Percentiles rank a stretch among this genome's conserved stretches.
Conservation (phyloP, 2,113 vertebrate genomes). For the Sinocyclocheilus grahami region DNA sequence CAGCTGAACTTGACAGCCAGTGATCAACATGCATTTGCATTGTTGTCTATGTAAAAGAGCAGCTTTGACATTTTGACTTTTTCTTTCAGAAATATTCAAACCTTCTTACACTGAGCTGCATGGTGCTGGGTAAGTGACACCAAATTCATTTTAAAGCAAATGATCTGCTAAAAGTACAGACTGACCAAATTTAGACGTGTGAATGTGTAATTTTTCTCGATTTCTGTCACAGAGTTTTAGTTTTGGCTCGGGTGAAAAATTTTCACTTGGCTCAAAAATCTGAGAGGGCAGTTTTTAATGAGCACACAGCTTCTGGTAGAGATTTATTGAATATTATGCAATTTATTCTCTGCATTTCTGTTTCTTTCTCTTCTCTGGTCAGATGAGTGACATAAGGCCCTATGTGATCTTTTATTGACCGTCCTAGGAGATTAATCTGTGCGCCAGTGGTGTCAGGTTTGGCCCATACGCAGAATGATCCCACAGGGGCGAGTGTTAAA, state of each 20-base stretch:
- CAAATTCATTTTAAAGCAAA: neutral
- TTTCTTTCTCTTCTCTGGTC: constrained; percentile 28
- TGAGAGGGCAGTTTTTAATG: constrained; percentile 8
- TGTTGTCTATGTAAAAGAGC: neutral
- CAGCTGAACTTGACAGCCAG: neutral
- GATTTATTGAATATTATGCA: neutral
- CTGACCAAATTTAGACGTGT: neutral
- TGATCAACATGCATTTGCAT: neutral
- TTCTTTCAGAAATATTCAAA: neutral
- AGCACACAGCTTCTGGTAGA: neutral
- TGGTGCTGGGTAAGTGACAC: neutral
- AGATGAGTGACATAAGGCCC: constrained; percentile 31
- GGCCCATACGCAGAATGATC: constrained; percentile 31
- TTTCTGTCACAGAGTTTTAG: neutral
- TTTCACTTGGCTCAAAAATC: constrained; percentile 17
- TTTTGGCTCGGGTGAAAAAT: neutral
- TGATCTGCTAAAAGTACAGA: neutral
- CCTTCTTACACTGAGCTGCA: neutral
- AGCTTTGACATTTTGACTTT: constrained; percentile 5
- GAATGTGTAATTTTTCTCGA: neutral
- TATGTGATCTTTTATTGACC: constrained; percentile 34
- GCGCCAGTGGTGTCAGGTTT: neutral
- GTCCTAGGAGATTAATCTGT: neutral
- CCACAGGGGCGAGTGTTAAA: constrained; percentile 29
- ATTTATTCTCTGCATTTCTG: neutral